phyloP scores from a whole-genome alignment of 2,797 vertebrate species.

The Channallabes apus region DNA sequence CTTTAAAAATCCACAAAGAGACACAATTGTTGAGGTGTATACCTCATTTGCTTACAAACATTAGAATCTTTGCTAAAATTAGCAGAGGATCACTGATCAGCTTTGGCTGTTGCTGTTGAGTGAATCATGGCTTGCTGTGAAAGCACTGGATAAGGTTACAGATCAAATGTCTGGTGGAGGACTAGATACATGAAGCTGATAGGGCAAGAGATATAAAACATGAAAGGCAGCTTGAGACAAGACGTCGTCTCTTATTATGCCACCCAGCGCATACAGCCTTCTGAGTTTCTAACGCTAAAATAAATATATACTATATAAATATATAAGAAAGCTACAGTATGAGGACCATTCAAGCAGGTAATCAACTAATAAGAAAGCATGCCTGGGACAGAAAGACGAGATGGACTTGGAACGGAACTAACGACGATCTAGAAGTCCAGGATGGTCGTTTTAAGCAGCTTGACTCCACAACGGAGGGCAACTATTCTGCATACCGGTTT shows the following conservation, averaged over 20 bases:
- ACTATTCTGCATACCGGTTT: slow-evolving; percentile 4
- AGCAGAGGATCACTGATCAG: slow-evolving; percentile 20
- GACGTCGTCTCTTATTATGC: slow-evolving; percentile 25
- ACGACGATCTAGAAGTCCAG: slow-evolving; percentile 36
- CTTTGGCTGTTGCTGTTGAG: slow-evolving; percentile 28
- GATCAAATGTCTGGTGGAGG: slow-evolving; percentile 65
- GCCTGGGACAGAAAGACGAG: slow-evolving; percentile 52
- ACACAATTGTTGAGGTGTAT: neutral
- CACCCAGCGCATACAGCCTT: slow-evolving; percentile 19
- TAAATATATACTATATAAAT: neutral
- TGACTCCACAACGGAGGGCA: slow-evolving; percentile 18
- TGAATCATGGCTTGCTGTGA: slow-evolving; percentile 54
- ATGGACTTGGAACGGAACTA: slow-evolving; percentile 49
- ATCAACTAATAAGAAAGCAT: slow-evolving; percentile 47
- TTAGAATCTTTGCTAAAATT: slow-evolving; percentile 13
- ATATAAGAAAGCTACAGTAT: slow-evolving; percentile 50
- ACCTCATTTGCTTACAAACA: neutral
- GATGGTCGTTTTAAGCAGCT: slow-evolving; percentile 23
- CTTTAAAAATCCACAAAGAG: neutral
- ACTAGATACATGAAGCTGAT: slow-evolving; percentile 53
- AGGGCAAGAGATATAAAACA: slow-evolving; percentile 21
- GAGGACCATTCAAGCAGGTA: slow-evolving; percentile 54
- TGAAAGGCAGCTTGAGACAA: slow-evolving; percentile 52
- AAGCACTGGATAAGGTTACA: slow-evolving; percentile 67
- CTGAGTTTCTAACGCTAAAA: neutral